Conservation (phyloP, 2,113 vertebrate genomes). For the Trematomus loennbergii region DNA sequence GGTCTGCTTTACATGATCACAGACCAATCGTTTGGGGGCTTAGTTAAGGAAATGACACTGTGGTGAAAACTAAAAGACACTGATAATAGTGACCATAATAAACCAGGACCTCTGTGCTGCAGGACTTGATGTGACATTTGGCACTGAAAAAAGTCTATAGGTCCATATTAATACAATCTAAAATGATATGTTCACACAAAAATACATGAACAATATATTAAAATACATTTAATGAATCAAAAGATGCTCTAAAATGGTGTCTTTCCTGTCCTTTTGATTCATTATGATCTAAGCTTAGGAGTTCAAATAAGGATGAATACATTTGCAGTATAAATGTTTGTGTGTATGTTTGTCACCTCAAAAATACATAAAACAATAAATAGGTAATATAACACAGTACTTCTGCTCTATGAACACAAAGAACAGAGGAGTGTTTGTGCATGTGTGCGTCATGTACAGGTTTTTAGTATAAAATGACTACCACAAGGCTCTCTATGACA, state of each 20-base stretch:
- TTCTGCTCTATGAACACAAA: too few relatives aligned
- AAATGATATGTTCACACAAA: neutral
- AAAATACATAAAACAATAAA: too few relatives aligned
- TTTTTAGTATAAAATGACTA: too few relatives aligned
- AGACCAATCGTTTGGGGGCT: too few relatives aligned
- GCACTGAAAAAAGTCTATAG: slow-evolving; percentile 59
- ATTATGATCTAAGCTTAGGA: neutral
- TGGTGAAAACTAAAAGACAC: neutral
- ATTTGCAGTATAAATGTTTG: neutral
- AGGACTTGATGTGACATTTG: slow-evolving; percentile 55
- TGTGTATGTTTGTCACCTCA: neutral
- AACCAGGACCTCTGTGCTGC: slow-evolving; percentile 32
- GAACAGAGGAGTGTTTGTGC: too few relatives aligned
- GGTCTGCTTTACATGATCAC: too few relatives aligned
- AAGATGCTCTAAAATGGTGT: neutral
- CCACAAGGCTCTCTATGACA: too few relatives aligned
- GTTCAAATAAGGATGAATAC: neutral
- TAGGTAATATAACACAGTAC: too few relatives aligned
- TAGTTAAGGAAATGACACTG: slow-evolving; percentile 3
- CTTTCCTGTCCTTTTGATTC: neutral
- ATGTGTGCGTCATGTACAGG: too few relatives aligned
- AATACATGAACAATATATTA: too few relatives aligned
- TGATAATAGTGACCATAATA: slow-evolving; percentile 11
- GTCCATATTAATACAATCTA: slow-evolving; percentile 54
- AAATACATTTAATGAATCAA: neutral